These are phyloP conservation scores for Drosophila funebris DNA, from an alignment of 1,140 invertebrate species.

Conservation along the genomic window DNA sequence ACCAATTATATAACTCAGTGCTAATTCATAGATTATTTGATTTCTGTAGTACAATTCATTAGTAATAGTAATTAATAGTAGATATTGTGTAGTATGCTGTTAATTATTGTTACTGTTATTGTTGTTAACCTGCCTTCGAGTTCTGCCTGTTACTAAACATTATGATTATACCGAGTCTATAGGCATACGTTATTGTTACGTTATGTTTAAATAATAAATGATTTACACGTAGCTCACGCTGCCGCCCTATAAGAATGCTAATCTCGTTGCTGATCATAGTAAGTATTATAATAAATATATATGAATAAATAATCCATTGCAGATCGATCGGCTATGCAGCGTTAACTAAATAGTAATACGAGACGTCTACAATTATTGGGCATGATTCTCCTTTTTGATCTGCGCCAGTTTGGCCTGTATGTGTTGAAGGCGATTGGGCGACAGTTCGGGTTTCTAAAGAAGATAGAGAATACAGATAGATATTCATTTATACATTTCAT, in stretches of 20 bases:
- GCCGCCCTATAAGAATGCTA: conserved; percentile 8
- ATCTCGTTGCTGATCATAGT: conserved; percentile 28
- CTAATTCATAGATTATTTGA: conserved; percentile 59
- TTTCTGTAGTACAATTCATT: conserved; percentile 56
- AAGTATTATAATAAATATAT: conserved; percentile 24
- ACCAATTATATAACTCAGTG: conserved; percentile 62
- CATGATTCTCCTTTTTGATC: conserved; percentile 79
- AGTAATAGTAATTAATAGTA: conserved; percentile 53
- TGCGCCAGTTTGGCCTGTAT: conserved; percentile 81
- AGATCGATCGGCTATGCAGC: conserved; percentile 24
- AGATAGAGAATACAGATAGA: background rate
- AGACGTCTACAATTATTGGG: conserved; percentile 47
- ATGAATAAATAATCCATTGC: conserved; percentile 34
- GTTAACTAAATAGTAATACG: conserved; percentile 31
- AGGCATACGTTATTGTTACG: conserved; percentile 57
- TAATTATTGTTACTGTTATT: conserved; percentile 75
- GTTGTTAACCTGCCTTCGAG: conserved; percentile 67
- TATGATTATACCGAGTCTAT: conserved; percentile 63
- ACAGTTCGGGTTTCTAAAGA: conserved; percentile 74
- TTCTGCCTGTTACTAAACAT: conserved; percentile 61
- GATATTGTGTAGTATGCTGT: conserved; percentile 56
- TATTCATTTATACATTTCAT: background rate
- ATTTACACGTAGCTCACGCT: conserved; percentile 15
- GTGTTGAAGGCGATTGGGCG: conserved; percentile 79
- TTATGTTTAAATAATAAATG: conserved; percentile 71